phyloP scores from a whole-genome alignment of 1,140 invertebrate species.

The Trigoniulus corallinus region DNA sequence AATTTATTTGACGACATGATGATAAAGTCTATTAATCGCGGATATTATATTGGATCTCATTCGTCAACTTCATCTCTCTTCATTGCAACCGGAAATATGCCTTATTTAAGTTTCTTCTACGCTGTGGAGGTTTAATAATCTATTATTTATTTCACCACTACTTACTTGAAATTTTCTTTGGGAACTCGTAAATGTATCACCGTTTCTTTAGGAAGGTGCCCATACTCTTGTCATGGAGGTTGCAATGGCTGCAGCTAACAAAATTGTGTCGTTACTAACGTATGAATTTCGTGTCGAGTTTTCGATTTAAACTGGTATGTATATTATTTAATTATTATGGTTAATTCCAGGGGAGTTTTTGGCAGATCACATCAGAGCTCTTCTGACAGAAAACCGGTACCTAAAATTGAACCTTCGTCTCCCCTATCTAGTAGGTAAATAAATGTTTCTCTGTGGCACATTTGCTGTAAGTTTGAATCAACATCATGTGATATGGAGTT shows the following conservation, averaged over 20 bases:
- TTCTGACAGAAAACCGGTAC: too few relatives aligned
- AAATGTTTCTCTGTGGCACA: too few relatives aligned
- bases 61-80: constrained; percentile 60
- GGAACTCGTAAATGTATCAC: too few relatives aligned
- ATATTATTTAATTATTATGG: too few relatives aligned
- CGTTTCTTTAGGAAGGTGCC: constrained; percentile 44
- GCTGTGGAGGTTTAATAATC: constrained; percentile 43
- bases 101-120: constrained; percentile 75
- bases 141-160: constrained; percentile 1
- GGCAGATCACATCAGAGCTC: too few relatives aligned
- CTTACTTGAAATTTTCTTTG: too few relatives aligned
- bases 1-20: constrained; percentile 73
- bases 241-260: constrained; percentile 70
- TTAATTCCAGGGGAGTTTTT: too few relatives aligned
- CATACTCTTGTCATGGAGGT: constrained; percentile 62
- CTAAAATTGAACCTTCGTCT: constrained; percentile 33
- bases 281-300: too few relatives aligned
- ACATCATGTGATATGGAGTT: background rate
- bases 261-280: constrained; percentile 57
- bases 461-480: background rate
- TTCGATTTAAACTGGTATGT: too few relatives aligned
- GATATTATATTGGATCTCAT: constrained; percentile 48
- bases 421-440: constrained; percentile 26
- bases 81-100: constrained; percentile 57
- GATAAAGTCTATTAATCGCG: constrained; percentile 58